Evolutionary conservation across 2,888 invertebrate species (phyloP), one percentile per base, ranked within the genome.

Genomic region (Altica lythri): DNA sequence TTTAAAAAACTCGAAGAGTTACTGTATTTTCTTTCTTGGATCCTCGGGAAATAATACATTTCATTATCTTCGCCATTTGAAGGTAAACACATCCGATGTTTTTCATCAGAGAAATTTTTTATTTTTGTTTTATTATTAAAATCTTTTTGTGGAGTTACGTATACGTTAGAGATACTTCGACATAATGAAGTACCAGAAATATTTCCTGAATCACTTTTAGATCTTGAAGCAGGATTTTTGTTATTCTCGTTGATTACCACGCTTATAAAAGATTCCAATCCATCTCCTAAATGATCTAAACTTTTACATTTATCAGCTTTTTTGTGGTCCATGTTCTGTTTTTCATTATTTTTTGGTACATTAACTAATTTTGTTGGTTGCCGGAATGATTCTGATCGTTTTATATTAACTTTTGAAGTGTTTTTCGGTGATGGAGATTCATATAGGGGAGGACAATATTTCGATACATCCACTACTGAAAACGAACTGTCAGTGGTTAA

Each of bases 201-300:
- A 38, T 70, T 71, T 1, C 71, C 70, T 0, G 72, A 69, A 53
- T 74, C 74, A 38, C 72, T 73, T 54, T 70, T 71, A 2, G 70
- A 56, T 30, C 55, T 25, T 42, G 45, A 48, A 25, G 37, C 62
- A 56, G 12, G 56, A 30, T 16, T 49, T 30, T 38, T 57, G 49
- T 9, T 50, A 18, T 42, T 54, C 18, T 50, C 45, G 12, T 43
- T 65, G 55, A 30, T 80, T 76, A n/a, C 84, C 80, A 89, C 86
- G 66, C 86, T 85, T 1, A 88, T 84, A 81, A 88, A 84, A 0
- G 87, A 81, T 66, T 88, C 83, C 16, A 90, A 72, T 12, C 88
- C 85, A 46, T 74, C 84, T 68, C 90, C 89, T 32, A 91, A 86
- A 52, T 90, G 81, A 62, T 92, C 90, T 40, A 91, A 75, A 61